Conservation (phyloP, 2,113 vertebrate genomes). For the Leucosticte australis region DNA sequence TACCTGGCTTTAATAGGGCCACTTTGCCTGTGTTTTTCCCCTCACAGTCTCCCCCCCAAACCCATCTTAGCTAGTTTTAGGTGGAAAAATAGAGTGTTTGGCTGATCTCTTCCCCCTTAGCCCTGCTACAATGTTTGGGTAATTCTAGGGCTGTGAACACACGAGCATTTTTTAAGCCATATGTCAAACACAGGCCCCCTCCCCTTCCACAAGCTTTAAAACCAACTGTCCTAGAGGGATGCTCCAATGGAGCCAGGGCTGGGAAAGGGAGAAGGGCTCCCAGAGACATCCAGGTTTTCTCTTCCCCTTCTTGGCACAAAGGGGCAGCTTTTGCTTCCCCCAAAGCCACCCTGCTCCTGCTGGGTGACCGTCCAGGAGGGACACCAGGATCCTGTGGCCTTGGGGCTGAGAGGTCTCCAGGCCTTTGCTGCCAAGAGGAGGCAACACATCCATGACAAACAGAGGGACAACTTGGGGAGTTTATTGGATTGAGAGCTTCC, state of each 20-base stretch:
- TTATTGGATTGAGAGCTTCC: background rate
- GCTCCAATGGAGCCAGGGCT: background rate
- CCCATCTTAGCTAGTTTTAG: background rate
- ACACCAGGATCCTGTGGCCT: background rate
- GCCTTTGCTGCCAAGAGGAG: background rate
- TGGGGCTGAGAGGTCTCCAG: background rate
- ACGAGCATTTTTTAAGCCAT: background rate
- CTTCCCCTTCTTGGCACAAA: background rate
- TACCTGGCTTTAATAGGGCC: background rate
- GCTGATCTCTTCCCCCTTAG: background rate
- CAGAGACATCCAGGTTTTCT: background rate
- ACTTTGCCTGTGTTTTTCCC: background rate
- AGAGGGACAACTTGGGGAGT: background rate
- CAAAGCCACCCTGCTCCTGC: background rate
- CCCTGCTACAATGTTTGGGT: background rate
- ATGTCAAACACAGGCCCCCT: background rate
- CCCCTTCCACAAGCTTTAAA: background rate
- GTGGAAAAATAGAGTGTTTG: background rate
- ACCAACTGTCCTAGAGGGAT: background rate
- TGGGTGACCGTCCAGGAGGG: accelerated
- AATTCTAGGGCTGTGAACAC: background rate
- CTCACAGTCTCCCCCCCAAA: background rate
- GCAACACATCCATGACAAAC: background rate
- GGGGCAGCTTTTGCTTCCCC: accelerated
- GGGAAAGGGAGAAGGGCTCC: background rate